A percentile compares a stretch with the other conserved stretches of the same genome.
phyloP scores from a whole-genome alignment of 2,113 vertebrate genomes.

The Cololabis saira region DNA sequence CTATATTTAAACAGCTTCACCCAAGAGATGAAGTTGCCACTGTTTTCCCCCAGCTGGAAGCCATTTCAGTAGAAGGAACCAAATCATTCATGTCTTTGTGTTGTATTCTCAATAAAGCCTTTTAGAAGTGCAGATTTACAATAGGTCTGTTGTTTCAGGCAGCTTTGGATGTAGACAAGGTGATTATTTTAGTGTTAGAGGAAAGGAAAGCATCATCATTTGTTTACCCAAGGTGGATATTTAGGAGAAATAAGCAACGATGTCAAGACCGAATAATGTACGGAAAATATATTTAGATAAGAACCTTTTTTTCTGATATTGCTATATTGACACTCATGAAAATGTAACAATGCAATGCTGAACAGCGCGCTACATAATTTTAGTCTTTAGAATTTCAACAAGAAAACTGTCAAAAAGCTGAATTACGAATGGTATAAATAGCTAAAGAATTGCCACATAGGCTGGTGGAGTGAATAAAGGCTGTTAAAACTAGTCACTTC shows the following conservation, averaged over 20 bases:
- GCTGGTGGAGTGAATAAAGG: conserved; percentile 20
- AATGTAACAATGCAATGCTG: conserved; percentile 6
- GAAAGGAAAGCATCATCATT: conserved; percentile 15
- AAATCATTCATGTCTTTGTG: conserved; percentile 31
- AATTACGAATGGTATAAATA: conserved; percentile 12
- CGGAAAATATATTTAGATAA: conserved; percentile 47
- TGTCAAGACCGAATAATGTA: conserved; percentile 66
- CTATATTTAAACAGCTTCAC: conserved; percentile 70
- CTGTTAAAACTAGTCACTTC: conserved; percentile 21
- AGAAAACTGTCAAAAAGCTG: neutral
- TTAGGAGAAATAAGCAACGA: conserved; percentile 34
- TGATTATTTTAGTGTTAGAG: conserved; percentile 18
- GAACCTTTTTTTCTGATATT: conserved; percentile 9
- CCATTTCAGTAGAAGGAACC: conserved; percentile 34
- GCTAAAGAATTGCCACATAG: neutral
- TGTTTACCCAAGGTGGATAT: conserved; percentile 40
- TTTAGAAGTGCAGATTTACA: conserved; percentile 31
- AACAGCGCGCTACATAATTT: conserved; percentile 5
- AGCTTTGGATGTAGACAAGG: conserved; percentile 22
- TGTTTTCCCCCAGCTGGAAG: conserved; percentile 37
- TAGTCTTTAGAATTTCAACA: conserved; percentile 15
- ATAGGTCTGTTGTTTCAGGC: neutral
- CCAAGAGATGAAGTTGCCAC: conserved; percentile 52
- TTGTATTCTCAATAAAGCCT: conserved; percentile 20
- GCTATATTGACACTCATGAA: conserved; percentile 31